Evolutionary conservation across 2,113 vertebrate genomes (phyloP).

Genomic region (Chaetura pelagica): DNA sequence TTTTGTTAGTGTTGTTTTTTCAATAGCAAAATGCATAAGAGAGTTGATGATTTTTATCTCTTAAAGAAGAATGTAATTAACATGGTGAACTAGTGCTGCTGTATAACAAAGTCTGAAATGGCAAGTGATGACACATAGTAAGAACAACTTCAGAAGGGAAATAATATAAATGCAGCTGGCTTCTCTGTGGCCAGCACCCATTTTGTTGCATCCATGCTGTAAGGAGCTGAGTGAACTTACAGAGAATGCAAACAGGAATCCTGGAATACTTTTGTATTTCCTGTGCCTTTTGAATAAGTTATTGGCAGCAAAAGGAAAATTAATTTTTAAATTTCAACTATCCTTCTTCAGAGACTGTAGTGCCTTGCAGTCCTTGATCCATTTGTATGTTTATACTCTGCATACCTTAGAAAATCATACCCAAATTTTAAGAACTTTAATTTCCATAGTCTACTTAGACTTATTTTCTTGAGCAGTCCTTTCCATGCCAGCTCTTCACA

Average conservation of each 20-base stretch:
- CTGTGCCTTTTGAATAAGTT: not conserved
- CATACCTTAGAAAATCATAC: not conserved
- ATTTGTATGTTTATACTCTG: not conserved
- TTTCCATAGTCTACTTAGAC: not conserved
- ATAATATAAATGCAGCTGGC: not conserved
- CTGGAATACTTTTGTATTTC: not conserved
- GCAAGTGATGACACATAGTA: not conserved
- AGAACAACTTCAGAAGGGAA: not conserved
- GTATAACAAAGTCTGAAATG: not conserved
- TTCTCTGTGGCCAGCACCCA: not conserved
- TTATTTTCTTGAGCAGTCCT: not conserved
- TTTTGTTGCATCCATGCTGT: fast-evolving
- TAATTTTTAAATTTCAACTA: not conserved
- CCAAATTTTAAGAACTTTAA: not conserved
- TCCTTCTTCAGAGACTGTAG: not conserved
- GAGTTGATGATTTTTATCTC: not conserved
- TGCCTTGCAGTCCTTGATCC: not conserved
- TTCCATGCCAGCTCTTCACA: not conserved
- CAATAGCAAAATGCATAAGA: not conserved
- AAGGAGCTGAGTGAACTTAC: not conserved
- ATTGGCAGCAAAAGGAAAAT: not conserved
- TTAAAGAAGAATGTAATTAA: not conserved
- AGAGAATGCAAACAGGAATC: not conserved
- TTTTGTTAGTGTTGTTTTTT: not conserved
- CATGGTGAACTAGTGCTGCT: not conserved